A percentile compares a stretch with the other conserved stretches of the same genome.
Evolutionary conservation across 2,797 vertebrate species (phyloP).

Genomic region (Setipinna tenuifilis): DNA sequence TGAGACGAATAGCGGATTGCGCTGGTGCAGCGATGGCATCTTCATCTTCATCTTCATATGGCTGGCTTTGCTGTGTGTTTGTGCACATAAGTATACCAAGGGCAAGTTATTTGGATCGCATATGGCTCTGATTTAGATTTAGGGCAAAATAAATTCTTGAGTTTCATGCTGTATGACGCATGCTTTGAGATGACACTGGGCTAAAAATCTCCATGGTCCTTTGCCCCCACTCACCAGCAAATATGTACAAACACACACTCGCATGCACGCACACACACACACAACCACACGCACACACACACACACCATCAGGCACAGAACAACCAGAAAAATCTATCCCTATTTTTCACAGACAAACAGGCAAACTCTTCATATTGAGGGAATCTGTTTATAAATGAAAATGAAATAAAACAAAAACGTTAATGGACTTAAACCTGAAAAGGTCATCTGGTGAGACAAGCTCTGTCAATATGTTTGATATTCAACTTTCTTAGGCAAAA

Average conservation of each 20-base stretch:
- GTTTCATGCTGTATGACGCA: background rate
- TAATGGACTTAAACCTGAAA: background rate
- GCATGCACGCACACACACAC: background rate
- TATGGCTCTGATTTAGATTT: constrained; percentile 20
- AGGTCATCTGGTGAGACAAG: background rate
- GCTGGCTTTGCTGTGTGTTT: background rate
- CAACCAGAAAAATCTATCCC: background rate
- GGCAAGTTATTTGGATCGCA: background rate
- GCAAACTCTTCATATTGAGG: background rate
- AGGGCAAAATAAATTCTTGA: constrained; percentile 3
- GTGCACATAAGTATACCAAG: background rate
- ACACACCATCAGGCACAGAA: background rate
- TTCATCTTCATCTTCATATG: background rate
- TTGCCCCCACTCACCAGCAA: background rate
- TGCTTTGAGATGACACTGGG: constrained; percentile 5
- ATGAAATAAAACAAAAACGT: background rate
- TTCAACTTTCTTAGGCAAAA: constrained; percentile 22
- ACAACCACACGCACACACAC: background rate
- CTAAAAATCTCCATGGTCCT: background rate
- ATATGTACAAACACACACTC: background rate
- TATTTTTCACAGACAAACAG: constrained; percentile 12
- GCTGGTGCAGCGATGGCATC: background rate
- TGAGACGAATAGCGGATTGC: background rate
- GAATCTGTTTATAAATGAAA: no score
- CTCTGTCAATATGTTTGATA: constrained; percentile 18